Evolutionary conservation across 2,113 vertebrate species (phyloP).

Genomic region (Pampusana beccarii): DNA sequence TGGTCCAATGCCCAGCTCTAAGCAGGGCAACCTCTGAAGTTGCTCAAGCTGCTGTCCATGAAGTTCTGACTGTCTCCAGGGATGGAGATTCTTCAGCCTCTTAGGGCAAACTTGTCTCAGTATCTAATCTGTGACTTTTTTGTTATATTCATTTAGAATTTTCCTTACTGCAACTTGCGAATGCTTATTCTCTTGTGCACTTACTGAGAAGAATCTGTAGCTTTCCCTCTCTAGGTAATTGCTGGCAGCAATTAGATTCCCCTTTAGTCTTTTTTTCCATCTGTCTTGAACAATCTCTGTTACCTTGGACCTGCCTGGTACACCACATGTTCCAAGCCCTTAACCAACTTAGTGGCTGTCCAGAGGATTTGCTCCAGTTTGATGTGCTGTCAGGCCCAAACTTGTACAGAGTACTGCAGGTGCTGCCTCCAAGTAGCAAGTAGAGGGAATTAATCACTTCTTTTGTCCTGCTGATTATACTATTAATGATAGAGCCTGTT

Average conservation of each 20-base stretch:
- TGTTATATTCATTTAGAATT: neutral
- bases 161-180: neutral
- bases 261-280: neutral
- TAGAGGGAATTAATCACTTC: neutral
- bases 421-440: neutral
- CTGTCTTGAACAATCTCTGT: neutral
- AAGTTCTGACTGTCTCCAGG: neutral
- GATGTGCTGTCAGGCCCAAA: neutral
- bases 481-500: neutral
- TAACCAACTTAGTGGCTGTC: neutral
- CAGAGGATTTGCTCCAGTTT: neutral
- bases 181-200: neutral
- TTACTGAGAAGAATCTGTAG: neutral
- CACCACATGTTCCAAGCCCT: fast-evolving
- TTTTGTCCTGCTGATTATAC: neutral
- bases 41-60: neutral
- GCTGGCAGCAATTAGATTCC: neutral
- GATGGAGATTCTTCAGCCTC: neutral
- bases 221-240: neutral
- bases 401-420: neutral
- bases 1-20: neutral
- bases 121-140: neutral
- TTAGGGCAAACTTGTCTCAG: neutral
- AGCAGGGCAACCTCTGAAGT: neutral
- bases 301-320: neutral